Base-by-base conservation (phyloP, 2,113 vertebrate species). In the Trogon surrucura region DNA sequence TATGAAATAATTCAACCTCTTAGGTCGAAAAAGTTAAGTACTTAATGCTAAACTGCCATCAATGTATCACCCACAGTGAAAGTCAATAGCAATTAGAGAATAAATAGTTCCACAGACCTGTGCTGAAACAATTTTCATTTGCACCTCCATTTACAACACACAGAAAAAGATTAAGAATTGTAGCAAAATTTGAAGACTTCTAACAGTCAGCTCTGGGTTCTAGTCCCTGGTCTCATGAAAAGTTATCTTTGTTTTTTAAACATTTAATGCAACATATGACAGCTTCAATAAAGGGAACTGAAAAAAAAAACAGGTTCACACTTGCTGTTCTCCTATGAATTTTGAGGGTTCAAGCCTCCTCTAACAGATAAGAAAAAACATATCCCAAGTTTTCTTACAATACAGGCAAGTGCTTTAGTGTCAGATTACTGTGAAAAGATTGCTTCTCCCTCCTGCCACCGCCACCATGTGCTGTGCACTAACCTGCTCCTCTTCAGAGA, bases 131-230 rank as follows among this genome's bases (percentile, higher is more conserved):
- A 23, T 44, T 87, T 80, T 26, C 7, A 4, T 77, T 88, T 70
- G 7, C 27, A 57, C 69, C 14, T 7, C 12, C 3, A 45, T 44
- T 78, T 64, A 51, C 7, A 61, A 19, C 0, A 0, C 9, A 74
- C 47, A 80, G 26, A 48, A 87, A 44, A 69, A 51, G 36, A 81
- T 7, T 9, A 78, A 72, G 19, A 72, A 69, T 14, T 67, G 14
- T 30, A 91, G 23, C 21, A 82, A 48, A 21, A 41, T 66, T 70
- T 73, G 53, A 83, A 91, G 85, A 44, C 6, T 41, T 7, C 47
- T 81, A 67, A 29, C 34, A 9, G 4, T 36, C 34, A 91, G 27
- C 17, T 29, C 54, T 77, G 30, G 38, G 10, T 83, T 92, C 11
- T 7, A 23, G 20, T 61, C 32, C 32, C 25, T 83, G 22, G 5